phyloP scores from a whole-genome alignment of 2,113 vertebrate genomes.

The Brachyistius frenatus region DNA sequence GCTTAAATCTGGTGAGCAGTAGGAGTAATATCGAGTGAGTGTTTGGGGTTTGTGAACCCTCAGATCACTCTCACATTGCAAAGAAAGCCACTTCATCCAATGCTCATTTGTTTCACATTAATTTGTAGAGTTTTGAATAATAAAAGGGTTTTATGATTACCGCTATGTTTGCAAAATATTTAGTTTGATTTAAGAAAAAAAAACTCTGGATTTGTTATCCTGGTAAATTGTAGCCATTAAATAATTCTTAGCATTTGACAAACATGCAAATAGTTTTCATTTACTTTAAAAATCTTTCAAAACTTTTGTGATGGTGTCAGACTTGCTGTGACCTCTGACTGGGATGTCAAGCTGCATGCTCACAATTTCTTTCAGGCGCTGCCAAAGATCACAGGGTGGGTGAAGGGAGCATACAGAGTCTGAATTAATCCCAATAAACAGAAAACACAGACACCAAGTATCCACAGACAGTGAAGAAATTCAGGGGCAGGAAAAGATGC shows the following conservation, averaged over 20 bases:
- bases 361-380: not conserved
- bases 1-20: slow-evolving; percentile 38
- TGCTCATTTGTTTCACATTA: slow-evolving; percentile 21
- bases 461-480: not conserved
- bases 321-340: not conserved
- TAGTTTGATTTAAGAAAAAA: too few relatives aligned
- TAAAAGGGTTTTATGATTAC: not conserved
- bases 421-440: not conserved
- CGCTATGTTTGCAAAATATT: too few relatives aligned
- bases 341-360: too few relatives aligned
- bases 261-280: too few relatives aligned
- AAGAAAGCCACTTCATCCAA: slow-evolving; percentile 27
- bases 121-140: too few relatives aligned
- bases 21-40: not conserved
- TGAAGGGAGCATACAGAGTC: not conserved
- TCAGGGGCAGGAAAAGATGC: not conserved
- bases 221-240: too few relatives aligned
- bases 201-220: too few relatives aligned
- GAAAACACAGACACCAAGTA: accelerated
- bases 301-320: not conserved
- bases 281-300: too few relatives aligned
- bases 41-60: slow-evolving; percentile 44
- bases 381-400: slow-evolving; percentile 3
- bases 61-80: slow-evolving; percentile 21
- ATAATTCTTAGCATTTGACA: too few relatives aligned